A percentile compares a stretch with the other conserved stretches of the same genome.
phyloP scores from a whole-genome alignment of 2,888 invertebrate genomes.

The Gortyna flavago region DNA sequence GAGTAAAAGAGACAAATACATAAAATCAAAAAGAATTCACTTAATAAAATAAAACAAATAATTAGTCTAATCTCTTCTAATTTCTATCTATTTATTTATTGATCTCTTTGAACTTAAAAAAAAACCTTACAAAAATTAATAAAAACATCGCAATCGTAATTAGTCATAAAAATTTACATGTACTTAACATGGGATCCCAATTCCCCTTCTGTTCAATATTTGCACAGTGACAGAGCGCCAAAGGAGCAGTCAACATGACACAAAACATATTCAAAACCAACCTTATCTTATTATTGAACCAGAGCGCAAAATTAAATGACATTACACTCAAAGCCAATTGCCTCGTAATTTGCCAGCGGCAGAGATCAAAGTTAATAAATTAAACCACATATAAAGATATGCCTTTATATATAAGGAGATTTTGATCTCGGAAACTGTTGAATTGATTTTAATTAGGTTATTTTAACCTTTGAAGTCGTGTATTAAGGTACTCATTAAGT shows the following conservation, averaged over 20 bases:
- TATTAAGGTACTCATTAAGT: slow-evolving; percentile 37
- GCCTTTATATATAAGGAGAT: slow-evolving; percentile 44
- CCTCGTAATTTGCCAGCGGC: slow-evolving; percentile 50
- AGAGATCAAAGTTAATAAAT: slow-evolving; percentile 67
- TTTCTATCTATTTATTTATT: too few relatives aligned
- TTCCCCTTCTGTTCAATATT: slow-evolving; percentile 48
- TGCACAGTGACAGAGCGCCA: slow-evolving; percentile 37
- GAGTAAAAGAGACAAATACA: neutral
- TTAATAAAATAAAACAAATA: neutral
- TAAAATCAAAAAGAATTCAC: neutral
- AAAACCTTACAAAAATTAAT: neutral
- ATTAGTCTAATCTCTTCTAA: too few relatives aligned
- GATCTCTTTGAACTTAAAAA: neutral
- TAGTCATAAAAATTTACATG: slow-evolving; percentile 15
- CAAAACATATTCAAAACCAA: slow-evolving; percentile 16
- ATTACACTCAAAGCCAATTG: slow-evolving; percentile 10
- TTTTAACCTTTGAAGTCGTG: slow-evolving; percentile 50
- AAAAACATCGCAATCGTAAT: neutral
- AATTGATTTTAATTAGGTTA: slow-evolving; percentile 63
- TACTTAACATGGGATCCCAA: slow-evolving; percentile 1
- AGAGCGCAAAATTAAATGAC: slow-evolving; percentile 32
- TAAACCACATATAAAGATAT: slow-evolving; percentile 63
- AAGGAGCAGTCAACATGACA: slow-evolving; percentile 55
- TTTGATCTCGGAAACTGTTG: slow-evolving; percentile 56
- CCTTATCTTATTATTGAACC: neutral